phyloP scores from a whole-genome alignment of 2,113 vertebrate genomes.

The Bostrychus sinensis region DNA sequence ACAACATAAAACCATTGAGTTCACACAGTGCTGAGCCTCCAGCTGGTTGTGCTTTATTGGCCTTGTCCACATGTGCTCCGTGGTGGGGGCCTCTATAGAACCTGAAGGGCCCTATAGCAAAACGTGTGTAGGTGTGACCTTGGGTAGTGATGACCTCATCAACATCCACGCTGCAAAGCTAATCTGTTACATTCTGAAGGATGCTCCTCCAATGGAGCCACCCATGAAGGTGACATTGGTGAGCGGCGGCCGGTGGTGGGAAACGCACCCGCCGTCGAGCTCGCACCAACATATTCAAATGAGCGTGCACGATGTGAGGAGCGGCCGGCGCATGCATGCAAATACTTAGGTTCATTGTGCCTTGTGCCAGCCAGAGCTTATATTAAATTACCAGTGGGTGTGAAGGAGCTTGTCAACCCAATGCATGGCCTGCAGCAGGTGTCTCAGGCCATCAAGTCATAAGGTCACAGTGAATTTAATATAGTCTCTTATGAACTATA shows the following conservation, averaged over 20 bases:
- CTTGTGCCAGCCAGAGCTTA: background rate
- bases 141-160: conserved; percentile 79
- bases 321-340: background rate
- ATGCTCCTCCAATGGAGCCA: conserved; percentile 70
- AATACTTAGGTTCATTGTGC: conserved; percentile 3
- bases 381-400: background rate
- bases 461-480: background rate
- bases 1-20: too few relatives aligned
- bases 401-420: background rate
- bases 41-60: conserved; percentile 23
- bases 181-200: conserved; percentile 78
- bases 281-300: conserved; percentile 43
- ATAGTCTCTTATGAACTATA: too few relatives aligned
- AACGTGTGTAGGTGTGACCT: conserved; percentile 70
- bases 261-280: conserved; percentile 29
- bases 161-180: conserved; percentile 75
- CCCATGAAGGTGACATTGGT: conserved; percentile 78
- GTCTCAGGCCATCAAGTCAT: background rate
- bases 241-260: conserved; percentile 42
- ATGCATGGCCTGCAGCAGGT: too few relatives aligned
- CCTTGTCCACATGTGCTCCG: conserved; percentile 30
- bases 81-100: conserved; percentile 27
- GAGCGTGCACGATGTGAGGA: conserved; percentile 7
- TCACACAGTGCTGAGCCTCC: too few relatives aligned
- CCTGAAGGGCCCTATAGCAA: conserved; percentile 48